Conservation (phyloP, 1,140 invertebrate species). For the Sycobia sp. region DNA sequence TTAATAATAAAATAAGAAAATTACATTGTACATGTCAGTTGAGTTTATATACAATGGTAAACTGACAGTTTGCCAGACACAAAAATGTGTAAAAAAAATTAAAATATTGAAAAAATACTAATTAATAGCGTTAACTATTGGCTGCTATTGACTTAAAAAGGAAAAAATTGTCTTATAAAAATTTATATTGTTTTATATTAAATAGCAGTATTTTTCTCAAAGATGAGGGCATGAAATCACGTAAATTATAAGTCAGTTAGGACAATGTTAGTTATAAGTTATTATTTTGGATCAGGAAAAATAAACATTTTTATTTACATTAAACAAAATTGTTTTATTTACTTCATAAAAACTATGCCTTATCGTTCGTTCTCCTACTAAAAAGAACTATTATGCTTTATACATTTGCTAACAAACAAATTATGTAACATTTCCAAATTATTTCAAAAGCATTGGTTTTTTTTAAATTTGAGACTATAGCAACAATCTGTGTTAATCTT, state of each 20-base stretch:
- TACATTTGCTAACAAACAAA: too few species aligned
- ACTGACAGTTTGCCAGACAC: too few species aligned
- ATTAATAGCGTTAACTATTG: too few species aligned
- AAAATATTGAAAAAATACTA: not conserved
- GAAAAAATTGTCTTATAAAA: not conserved
- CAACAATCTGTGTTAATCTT: too few species aligned
- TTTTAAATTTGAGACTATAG: too few species aligned
- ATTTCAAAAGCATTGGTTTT: not conserved
- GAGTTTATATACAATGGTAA: too few species aligned
- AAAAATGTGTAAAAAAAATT: not conserved
- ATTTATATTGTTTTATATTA: not conserved
- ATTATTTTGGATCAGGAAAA: constrained; percentile 17
- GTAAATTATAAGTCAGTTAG: not conserved
- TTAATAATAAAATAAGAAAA: constrained; percentile 18
- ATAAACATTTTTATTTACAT: constrained; percentile 31
- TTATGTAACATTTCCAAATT: too few species aligned
- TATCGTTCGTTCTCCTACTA: too few species aligned
- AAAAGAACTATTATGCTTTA: too few species aligned
- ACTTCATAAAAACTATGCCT: too few species aligned
- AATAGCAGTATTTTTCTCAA: not conserved
- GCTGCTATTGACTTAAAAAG: too few species aligned
- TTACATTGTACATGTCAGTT: constrained; percentile 5
- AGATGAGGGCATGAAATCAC: not conserved
- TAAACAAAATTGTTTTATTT: too few species aligned
- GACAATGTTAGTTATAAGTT: constrained; percentile 13